phyloP scores from a whole-genome alignment of 2,113 vertebrate genomes.

The Oncorhynchus masou region DNA sequence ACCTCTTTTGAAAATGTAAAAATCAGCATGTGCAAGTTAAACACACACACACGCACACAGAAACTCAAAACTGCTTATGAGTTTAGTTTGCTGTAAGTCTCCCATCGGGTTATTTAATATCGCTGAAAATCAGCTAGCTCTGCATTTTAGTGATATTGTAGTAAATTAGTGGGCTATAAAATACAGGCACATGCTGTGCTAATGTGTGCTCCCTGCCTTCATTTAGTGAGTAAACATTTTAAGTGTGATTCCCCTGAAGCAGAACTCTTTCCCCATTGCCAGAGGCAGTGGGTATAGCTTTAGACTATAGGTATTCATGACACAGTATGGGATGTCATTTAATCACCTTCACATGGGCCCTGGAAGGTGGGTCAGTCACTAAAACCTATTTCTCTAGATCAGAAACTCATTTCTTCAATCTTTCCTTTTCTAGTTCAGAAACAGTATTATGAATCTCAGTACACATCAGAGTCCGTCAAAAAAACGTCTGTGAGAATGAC shows the following conservation, averaged over 20 bases:
- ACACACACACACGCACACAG: not conserved
- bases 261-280: conserved; percentile 16
- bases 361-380: too few relatives aligned
- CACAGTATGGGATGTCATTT: too few relatives aligned
- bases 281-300: not conserved
- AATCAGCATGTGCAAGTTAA: conserved; percentile 12
- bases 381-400: too few relatives aligned
- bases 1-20: conserved; percentile 15
- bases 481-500: too few relatives aligned
- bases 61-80: conserved; percentile 7
- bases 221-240: conserved; percentile 50
- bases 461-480: too few relatives aligned
- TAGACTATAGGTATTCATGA: too few relatives aligned
- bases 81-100: conserved; percentile 22
- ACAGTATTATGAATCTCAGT: too few relatives aligned
- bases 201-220: conserved; percentile 30
- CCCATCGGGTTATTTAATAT: conserved; percentile 57
- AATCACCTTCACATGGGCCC: too few relatives aligned
- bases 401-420: too few relatives aligned
- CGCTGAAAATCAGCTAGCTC: conserved; percentile 47
- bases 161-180: conserved; percentile 58
- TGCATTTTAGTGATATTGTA: conserved; percentile 51
- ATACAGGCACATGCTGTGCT: conserved; percentile 32
- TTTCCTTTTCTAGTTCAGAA: too few relatives aligned
- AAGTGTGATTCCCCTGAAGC: conserved; percentile 36